A percentile compares a stretch with the other conserved stretches of the same genome.
Evolutionary conservation across 35 echinoderm and acorn worm genomes (phyloP).

Genomic region (Ophiothrix spiculata): DNA sequence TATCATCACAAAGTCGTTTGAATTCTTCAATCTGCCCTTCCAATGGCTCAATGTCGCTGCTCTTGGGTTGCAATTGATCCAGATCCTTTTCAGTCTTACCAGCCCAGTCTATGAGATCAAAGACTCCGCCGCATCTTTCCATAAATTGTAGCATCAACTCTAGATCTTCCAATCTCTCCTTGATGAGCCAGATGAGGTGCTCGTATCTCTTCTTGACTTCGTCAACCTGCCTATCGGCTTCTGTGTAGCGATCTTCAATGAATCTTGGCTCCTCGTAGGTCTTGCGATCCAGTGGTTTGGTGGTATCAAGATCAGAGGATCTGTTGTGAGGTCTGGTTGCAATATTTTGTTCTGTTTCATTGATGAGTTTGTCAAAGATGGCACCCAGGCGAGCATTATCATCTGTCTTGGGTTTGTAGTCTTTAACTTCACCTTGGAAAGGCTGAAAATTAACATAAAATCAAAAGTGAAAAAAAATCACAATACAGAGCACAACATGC

Average conservation of each 20-base stretch:
- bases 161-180: slow-evolving; percentile 71
- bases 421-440: slow-evolving; percentile 82
- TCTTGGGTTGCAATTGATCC: slow-evolving; percentile 53
- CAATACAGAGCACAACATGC: no score
- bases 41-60: slow-evolving; percentile 61
- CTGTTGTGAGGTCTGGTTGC: slow-evolving; percentile 78
- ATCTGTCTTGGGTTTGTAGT: slow-evolving; percentile 85
- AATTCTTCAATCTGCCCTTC: slow-evolving; percentile 73
- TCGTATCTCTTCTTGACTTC: slow-evolving; percentile 81
- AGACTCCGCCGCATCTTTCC: slow-evolving; percentile 81
- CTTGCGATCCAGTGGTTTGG: slow-evolving; percentile 67
- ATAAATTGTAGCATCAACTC: slow-evolving; percentile 86
- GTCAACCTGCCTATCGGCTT: slow-evolving; percentile 70
- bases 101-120: slow-evolving; percentile 70
- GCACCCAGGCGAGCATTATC: slow-evolving; percentile 74
- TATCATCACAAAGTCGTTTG: slow-evolving; percentile 61
- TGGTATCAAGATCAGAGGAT: slow-evolving; percentile 70
- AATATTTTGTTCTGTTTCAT: slow-evolving; percentile 61
- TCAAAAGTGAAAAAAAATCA: not conserved
- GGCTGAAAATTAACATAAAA: slow-evolving; percentile 42
- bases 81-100: slow-evolving; percentile 66
- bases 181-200: slow-evolving; percentile 44
- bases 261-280: slow-evolving; percentile 67
- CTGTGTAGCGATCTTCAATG: slow-evolving; percentile 88
- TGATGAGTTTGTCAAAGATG: slow-evolving; percentile 73